phyloP scores from a whole-genome alignment of 2,888 invertebrate species.

The Drosophila diplacantha region DNA sequence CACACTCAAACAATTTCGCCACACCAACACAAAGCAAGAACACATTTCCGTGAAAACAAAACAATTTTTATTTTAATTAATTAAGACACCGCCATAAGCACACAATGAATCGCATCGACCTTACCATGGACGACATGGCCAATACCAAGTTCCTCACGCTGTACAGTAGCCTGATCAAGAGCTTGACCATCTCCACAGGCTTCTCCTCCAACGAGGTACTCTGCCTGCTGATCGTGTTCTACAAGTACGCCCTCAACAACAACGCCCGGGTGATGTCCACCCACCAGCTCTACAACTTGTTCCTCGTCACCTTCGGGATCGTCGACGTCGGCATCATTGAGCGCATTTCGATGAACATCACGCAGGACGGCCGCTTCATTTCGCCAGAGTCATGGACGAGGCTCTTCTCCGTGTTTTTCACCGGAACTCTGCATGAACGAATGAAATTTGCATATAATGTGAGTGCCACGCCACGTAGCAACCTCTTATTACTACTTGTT shows the following conservation, averaged over 20 bases:
- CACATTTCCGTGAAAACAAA: background rate
- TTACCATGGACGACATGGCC: constrained; percentile 82
- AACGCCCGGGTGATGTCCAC: constrained; percentile 77
- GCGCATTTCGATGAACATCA: constrained; percentile 81
- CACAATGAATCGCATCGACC: constrained; percentile 79
- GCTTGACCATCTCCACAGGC: constrained; percentile 75
- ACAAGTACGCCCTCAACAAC: constrained; percentile 79
- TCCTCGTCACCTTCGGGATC: constrained; percentile 84
- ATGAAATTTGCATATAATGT: constrained; percentile 83
- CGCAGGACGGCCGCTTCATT: constrained; percentile 78
- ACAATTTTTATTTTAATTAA: background rate
- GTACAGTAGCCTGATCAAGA: constrained; percentile 80
- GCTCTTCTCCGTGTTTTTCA: constrained; percentile 84
- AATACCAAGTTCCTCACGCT: constrained; percentile 83
- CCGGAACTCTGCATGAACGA: constrained; percentile 84
- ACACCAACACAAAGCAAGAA: background rate
- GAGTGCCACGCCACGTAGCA: background rate
- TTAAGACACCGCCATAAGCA: background rate
- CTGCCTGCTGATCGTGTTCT: constrained; percentile 79
- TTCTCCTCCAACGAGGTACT: constrained; percentile 82
- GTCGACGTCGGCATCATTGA: constrained; percentile 84
- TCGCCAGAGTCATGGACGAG: constrained; percentile 83
- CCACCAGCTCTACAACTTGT: constrained; percentile 81
- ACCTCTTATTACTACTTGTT: background rate
- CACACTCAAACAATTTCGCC: background rate